These are phyloP conservation scores for Stigmatopora nigra DNA, from an alignment of 2,113 vertebrate genomes.

Conservation along the genomic window DNA sequence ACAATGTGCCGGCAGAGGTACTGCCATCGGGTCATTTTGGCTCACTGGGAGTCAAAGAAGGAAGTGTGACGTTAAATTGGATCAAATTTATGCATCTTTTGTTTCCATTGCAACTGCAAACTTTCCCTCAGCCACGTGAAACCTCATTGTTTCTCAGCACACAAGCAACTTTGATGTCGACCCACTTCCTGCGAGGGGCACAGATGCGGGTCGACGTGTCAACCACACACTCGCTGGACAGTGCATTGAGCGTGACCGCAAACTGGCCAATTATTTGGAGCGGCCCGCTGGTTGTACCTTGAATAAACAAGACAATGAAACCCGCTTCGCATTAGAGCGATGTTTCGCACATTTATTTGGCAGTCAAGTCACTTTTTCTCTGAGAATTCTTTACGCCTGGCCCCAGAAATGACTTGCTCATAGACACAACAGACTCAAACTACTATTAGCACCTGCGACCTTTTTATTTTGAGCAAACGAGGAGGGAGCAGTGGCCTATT, in stretches of 20 bases:
- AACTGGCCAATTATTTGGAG: constrained; percentile 54
- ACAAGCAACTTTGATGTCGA: constrained; percentile 60
- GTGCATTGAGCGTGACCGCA: constrained; percentile 35
- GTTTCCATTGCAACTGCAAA: constrained; percentile 36
- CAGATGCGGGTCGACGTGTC: constrained; percentile 41
- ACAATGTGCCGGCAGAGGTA: constrained; percentile 1
- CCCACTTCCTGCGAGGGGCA: constrained; percentile 56
- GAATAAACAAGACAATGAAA: constrained; percentile 53
- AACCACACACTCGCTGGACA: constrained; percentile 45
- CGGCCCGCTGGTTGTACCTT: constrained; percentile 43
- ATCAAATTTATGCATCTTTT: constrained; percentile 17
- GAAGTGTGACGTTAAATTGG: constrained; percentile 17
- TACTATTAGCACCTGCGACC: constrained; percentile 3
- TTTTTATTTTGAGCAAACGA: constrained; percentile 30
- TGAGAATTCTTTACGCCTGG: background rate
- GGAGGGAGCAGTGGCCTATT: constrained; percentile 58
- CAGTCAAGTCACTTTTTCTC: constrained; percentile 1
- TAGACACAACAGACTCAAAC: constrained; percentile 9
- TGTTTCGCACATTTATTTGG: constrained; percentile 31
- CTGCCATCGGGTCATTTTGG: background rate
- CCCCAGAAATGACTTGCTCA: background rate
- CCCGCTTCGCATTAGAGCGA: constrained; percentile 28
- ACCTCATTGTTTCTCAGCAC: constrained; percentile 33
- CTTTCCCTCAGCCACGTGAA: constrained; percentile 44
- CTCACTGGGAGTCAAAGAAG: constrained; percentile 6